Percentiles rank a stretch among this genome's conserved stretches.
phyloP scores from a whole-genome alignment of 2,113 vertebrate genomes.

The Morone saxatilis region DNA sequence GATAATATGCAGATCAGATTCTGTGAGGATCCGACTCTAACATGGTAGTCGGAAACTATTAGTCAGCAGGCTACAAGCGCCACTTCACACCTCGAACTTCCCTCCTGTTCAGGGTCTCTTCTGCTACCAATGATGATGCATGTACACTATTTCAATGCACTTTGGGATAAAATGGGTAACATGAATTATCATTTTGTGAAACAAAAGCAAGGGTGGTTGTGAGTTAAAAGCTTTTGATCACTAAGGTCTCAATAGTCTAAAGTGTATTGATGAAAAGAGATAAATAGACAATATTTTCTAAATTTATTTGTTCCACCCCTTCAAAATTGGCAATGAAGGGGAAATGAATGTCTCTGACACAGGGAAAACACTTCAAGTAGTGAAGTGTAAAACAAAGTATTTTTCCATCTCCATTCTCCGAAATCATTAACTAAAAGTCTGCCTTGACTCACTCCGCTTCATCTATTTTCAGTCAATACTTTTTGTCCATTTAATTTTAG shows the following conservation, averaged over 20 bases:
- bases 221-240: neutral
- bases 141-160: neutral
- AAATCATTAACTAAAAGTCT: neutral
- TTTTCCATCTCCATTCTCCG: neutral
- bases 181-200: neutral
- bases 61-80: conserved; percentile 11
- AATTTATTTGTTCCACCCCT: neutral
- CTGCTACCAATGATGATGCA: neutral
- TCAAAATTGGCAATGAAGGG: neutral
- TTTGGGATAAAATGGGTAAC: neutral
- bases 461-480: neutral
- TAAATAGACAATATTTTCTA: neutral
- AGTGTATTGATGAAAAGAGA: neutral
- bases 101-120: neutral
- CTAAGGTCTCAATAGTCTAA: neutral
- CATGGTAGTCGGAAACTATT: conserved; percentile 13
- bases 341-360: neutral
- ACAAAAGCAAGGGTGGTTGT: neutral
- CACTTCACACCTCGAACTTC: conserved; percentile 26
- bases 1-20: conserved; percentile 2
- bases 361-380: neutral
- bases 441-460: neutral
- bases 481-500: neutral
- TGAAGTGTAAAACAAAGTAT: neutral
- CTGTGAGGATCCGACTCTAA: conserved; percentile 18